Base-by-base conservation (phyloP, 2,113 vertebrate species). In the Dascyllus trimaculatus region DNA sequence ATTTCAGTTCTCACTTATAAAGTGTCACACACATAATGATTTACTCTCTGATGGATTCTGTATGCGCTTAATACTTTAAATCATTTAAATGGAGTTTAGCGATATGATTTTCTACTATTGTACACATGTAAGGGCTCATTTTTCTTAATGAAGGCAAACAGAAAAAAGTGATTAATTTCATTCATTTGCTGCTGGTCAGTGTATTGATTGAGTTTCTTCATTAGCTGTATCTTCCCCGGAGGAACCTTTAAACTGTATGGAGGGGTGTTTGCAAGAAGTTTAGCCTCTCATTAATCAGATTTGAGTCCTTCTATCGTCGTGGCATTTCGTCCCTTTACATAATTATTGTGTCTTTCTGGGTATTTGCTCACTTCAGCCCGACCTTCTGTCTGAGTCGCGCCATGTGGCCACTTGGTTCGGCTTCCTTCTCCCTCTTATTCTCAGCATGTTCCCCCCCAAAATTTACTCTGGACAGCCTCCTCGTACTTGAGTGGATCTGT, bases 151-250 rank as follows among this genome's bases (percentile, higher is more conserved):
- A 1, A 10, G 13, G n/a, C 29, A 32, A 54, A 56, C 24, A 53
- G 10, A 52, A 21, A 58, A 8, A 11, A n/a, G 21, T 49, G 52
- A 60, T 48, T 84, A 7, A 84, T 66, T 60, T 71, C 40, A 53
- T 56, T 29, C 4, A 67, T 75, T 49, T 75, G 60, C 60, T 15
- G 1, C 66, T 56, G 60, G 38, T 65, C 19, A 38, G 3, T 5
- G 0, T 58, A 67, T 68, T 72, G 82, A 85, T 76, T 75, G 29
- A 1, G 11, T n/a, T 59, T 65, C 54, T 71, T 75, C 49, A 71
- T 75, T 65, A 78, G 26, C 40, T 43, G 40, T 46, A 53, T 38
- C 52, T 52, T 43, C 14, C 57, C 25, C 9, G 29, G 14, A 56
- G 26, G 38, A 45, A 4, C 38, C 5, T 64, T 52, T 48, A 35